These are phyloP conservation scores for Drosophila willistoni DNA, from an alignment of 1,140 invertebrate species.

Conservation along the genomic window DNA sequence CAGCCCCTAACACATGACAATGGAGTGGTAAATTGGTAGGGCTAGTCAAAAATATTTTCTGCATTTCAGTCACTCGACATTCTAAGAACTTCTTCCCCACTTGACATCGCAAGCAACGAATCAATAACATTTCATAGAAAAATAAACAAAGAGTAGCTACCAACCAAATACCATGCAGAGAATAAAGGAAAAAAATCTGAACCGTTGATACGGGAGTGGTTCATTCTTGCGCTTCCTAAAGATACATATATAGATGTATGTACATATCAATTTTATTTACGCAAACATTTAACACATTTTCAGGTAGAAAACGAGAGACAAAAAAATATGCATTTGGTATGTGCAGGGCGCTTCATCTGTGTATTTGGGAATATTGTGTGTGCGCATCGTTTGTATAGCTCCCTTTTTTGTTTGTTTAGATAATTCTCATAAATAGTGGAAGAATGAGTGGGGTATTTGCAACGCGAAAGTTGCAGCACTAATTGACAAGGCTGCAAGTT, in stretches of 20 bases:
- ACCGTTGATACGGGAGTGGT: conserved; percentile 40
- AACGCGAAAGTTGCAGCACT: conserved; percentile 61
- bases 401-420: conserved; percentile 71
- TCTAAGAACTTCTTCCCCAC: conserved; percentile 60
- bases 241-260: neutral
- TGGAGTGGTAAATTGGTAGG: no score
- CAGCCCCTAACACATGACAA: no score
- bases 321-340: conserved; percentile 69
- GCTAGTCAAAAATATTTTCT: conserved; percentile 45
- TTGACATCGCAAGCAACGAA: conserved; percentile 77
- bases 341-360: conserved; percentile 45
- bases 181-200: conserved; percentile 52
- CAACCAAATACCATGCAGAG: conserved; percentile 14
- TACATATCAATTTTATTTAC: conserved; percentile 54
- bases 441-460: no score
- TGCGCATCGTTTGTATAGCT: conserved; percentile 56
- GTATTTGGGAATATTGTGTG: neutral
- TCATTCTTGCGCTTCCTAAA: conserved; percentile 19
- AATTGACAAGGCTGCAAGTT: conserved; percentile 65
- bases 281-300: conserved; percentile 80
- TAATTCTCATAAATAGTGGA: conserved; percentile 53
- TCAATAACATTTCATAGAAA: conserved; percentile 61
- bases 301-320: conserved; percentile 58
- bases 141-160: conserved; percentile 73
- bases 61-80: conserved; percentile 48